phyloP scores from a whole-genome alignment of 2,888 invertebrate species.

The Lasioglossum malachurum region DNA sequence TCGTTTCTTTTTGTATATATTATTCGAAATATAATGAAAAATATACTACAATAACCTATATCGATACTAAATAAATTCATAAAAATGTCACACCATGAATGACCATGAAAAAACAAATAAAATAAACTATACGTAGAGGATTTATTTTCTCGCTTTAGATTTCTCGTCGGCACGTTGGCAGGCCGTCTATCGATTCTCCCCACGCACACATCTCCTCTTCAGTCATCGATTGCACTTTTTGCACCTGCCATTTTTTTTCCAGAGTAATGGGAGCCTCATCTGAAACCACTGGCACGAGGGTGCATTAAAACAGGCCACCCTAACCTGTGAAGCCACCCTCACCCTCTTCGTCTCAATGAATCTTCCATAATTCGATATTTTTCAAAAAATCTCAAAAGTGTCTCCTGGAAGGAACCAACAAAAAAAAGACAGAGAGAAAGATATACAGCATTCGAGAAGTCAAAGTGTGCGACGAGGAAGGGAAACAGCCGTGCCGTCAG shows the following conservation, averaged over 20 bases:
- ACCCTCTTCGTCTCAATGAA: slow-evolving; percentile 62
- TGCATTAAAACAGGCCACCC: slow-evolving; percentile 57
- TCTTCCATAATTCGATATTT: slow-evolving; percentile 50
- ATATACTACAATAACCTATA: background rate
- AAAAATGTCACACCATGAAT: background rate
- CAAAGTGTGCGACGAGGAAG: slow-evolving; percentile 54
- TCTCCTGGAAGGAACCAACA: slow-evolving; percentile 43
- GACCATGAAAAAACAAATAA: background rate
- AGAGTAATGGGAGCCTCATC: slow-evolving; percentile 71
- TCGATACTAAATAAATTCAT: background rate
- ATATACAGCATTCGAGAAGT: slow-evolving; percentile 33
- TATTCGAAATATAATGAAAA: background rate
- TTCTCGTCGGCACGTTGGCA: slow-evolving; percentile 57
- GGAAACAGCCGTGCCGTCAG: slow-evolving; percentile 46
- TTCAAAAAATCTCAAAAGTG: slow-evolving; percentile 55
- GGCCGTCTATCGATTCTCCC: slow-evolving; percentile 85
- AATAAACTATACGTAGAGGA: slow-evolving; percentile 25
- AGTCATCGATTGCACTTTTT: slow-evolving; percentile 85
- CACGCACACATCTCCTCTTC: slow-evolving; percentile 85
- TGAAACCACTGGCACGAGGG: slow-evolving; percentile 55
- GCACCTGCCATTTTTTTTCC: slow-evolving; percentile 84
- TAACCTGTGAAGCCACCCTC: slow-evolving; percentile 58
- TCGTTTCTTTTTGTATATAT: background rate
- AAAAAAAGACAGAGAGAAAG: slow-evolving; percentile 45
- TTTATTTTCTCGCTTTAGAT: slow-evolving; percentile 14